Conservation (phyloP, 2,797 vertebrate genomes). For the Hipposideros larvatus region DNA sequence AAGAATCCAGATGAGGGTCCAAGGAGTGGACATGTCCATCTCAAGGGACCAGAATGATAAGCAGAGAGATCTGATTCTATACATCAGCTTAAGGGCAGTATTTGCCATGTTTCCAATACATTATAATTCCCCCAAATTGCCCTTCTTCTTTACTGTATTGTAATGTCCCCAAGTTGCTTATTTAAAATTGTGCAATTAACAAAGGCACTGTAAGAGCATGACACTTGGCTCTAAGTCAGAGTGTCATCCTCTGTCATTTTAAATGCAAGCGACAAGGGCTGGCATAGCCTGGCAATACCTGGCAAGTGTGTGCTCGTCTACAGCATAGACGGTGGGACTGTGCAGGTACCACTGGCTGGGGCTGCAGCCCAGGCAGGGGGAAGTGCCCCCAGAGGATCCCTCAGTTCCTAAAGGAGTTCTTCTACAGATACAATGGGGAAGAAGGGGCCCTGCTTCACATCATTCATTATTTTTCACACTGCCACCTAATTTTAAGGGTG, state of each 20-base stretch:
- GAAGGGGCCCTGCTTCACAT: neutral
- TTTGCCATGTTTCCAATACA: neutral
- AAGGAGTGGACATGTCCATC: neutral
- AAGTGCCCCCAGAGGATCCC: neutral
- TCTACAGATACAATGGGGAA: neutral
- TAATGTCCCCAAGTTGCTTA: neutral
- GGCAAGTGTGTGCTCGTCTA: neutral
- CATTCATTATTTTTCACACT: neutral
- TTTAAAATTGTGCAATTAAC: constrained; percentile 26
- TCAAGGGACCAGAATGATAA: neutral
- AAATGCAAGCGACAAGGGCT: neutral
- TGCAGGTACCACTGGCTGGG: neutral
- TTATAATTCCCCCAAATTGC: neutral
- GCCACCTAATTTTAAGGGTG: constrained; percentile 2
- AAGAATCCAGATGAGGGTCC: no score
- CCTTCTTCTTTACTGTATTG: neutral
- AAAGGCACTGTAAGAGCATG: neutral
- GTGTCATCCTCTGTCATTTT: constrained; percentile 1
- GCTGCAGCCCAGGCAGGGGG: neutral
- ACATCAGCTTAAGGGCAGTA: neutral
- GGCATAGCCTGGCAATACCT: no score
- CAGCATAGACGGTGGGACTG: neutral
- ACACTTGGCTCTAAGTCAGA: constrained; percentile 4
- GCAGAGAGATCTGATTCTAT: neutral
- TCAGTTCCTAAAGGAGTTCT: neutral